Conservation (phyloP, 2,888 invertebrate genomes). For the Calliopum simillimum region DNA sequence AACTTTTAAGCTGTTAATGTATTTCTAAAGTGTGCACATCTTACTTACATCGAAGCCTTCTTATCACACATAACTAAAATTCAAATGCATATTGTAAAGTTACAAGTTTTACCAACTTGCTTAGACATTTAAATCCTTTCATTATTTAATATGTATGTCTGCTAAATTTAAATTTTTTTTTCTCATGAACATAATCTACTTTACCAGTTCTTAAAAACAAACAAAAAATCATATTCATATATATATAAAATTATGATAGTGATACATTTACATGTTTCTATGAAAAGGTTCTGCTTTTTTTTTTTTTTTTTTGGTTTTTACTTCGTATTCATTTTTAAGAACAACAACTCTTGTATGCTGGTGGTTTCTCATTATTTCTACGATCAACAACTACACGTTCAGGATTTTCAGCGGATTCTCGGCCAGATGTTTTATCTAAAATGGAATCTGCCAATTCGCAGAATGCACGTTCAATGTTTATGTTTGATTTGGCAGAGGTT, state of each 20-base stretch:
- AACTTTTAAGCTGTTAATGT: no score
- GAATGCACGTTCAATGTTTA: conserved; percentile 96
- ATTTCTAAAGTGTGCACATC: no score
- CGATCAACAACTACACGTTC: conserved; percentile 81
- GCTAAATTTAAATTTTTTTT: conserved; percentile 19
- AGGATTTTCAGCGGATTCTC: conserved; percentile 81
- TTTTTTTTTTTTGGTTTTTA: conserved; percentile 13
- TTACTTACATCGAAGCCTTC: neutral
- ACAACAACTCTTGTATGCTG: conserved; percentile 67
- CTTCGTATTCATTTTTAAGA: conserved; percentile 57
- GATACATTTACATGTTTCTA: conserved; percentile 32
- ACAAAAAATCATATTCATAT: no score
- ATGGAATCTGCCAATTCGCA: conserved; percentile 95
- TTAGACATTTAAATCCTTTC: conserved; percentile 20
- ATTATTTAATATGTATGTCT: neutral
- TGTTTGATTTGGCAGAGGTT: conserved; percentile 96
- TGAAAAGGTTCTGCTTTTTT: conserved; percentile 32
- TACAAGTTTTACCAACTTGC: neutral
- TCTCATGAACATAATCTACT: conserved; percentile 21
- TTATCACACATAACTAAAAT: conserved; percentile 7
- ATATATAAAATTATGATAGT: conserved; percentile 14
- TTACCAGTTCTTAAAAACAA: conserved; percentile 28
- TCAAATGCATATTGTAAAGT: neutral
- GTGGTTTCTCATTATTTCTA: conserved; percentile 68
- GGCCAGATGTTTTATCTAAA: conserved; percentile 88